These are phyloP conservation scores for Melikaiella ostensackeni DNA, from an alignment of 2,888 invertebrate species.

Conservation along the genomic window DNA sequence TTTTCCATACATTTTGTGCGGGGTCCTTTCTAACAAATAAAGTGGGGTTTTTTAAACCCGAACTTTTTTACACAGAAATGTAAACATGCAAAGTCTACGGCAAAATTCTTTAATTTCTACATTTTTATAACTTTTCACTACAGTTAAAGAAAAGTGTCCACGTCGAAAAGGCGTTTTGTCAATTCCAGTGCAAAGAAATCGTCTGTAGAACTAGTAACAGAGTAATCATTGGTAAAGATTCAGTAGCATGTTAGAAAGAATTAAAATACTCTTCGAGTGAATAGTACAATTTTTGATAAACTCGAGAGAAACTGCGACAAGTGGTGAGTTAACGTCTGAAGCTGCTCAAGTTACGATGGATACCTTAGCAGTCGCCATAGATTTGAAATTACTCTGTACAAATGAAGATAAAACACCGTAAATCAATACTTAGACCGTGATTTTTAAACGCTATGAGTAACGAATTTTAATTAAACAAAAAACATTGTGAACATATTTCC, in stretches of 20 bases:
- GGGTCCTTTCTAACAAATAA: background rate
- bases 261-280: conserved; percentile 25
- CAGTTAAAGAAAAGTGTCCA: conserved; percentile 22
- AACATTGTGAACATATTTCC: conserved; percentile 62
- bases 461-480: conserved; percentile 65
- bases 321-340: conserved; percentile 32
- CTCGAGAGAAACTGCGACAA: conserved; percentile 31
- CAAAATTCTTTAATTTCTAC: conserved; percentile 13
- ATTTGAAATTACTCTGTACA: conserved; percentile 67
- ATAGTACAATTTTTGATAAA: conserved; percentile 34
- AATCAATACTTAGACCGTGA: conserved; percentile 66
- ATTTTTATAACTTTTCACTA: conserved; percentile 32
- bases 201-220: conserved; percentile 20
- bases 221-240: conserved; percentile 14
- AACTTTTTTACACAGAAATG: background rate
- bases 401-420: conserved; percentile 59
- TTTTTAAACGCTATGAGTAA: conserved; percentile 65
- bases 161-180: conserved; percentile 22
- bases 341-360: conserved; percentile 59
- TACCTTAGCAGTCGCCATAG: conserved; percentile 62
- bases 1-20: too few species aligned
- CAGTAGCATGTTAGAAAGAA: background rate
- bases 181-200: conserved; percentile 37
- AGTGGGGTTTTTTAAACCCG: background rate
- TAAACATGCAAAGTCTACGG: background rate